A percentile compares a stretch with the other conserved stretches of the same genome.
These are phyloP conservation scores for Pagrus major DNA, from an alignment of 2,113 vertebrate genomes.

Conservation along the genomic window DNA sequence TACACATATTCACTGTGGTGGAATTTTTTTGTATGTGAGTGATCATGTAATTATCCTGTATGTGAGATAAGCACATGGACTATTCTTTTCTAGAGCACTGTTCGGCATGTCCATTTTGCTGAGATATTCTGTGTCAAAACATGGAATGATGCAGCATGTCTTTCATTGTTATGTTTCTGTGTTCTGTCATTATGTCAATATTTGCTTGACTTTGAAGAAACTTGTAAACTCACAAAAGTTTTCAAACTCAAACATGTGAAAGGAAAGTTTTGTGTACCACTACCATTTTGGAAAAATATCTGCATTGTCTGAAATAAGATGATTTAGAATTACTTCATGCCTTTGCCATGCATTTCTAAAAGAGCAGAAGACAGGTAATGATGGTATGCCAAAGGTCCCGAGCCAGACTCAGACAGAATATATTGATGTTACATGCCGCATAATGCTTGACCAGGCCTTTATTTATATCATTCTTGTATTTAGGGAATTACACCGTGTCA, in stretches of 20 bases:
- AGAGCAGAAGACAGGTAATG: not conserved
- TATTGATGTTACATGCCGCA: not conserved
- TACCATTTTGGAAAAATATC: not conserved
- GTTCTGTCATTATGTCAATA: constrained; percentile 23
- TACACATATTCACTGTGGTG: not conserved
- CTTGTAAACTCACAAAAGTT: not conserved
- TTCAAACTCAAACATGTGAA: not conserved
- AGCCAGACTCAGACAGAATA: not conserved
- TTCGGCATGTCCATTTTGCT: constrained; percentile 43
- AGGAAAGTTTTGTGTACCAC: not conserved
- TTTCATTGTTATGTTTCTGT: constrained; percentile 11
- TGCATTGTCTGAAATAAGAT: not conserved
- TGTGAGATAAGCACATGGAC: not conserved
- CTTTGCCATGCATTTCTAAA: not conserved
- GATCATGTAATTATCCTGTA: constrained; percentile 1
- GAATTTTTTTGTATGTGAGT: not conserved
- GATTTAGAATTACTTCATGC: not conserved
- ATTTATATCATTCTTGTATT: not conserved
- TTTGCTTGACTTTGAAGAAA: constrained; percentile 2
- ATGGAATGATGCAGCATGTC: not conserved
- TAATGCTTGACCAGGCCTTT: not conserved
- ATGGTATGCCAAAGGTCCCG: not conserved
- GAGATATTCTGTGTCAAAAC: constrained; percentile 25
- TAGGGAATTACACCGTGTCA: not conserved
- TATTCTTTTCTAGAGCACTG: constrained; percentile 16